Evolutionary conservation across 2,113 vertebrate genomes (phyloP).

Genomic region (Meriones unguiculatus): DNA sequence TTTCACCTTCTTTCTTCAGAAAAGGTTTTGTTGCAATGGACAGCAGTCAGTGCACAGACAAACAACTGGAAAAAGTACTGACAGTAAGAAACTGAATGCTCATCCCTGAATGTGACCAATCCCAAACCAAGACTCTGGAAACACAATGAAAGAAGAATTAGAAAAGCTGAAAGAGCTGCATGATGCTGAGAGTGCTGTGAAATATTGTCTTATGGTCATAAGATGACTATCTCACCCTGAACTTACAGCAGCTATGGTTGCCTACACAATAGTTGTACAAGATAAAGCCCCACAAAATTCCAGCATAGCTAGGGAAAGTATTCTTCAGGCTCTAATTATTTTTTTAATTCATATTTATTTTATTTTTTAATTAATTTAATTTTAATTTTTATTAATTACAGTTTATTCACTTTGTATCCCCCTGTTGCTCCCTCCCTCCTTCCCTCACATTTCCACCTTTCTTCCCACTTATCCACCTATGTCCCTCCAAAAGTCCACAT

Average conservation of each 20-base stretch:
- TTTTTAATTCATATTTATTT: too few relatives aligned
- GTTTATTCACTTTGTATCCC: too few relatives aligned
- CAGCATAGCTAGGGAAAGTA: background rate
- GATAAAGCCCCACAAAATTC: background rate
- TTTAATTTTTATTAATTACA: too few relatives aligned
- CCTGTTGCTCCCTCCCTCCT: too few relatives aligned
- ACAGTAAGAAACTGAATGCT: background rate
- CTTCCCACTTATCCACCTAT: too few relatives aligned
- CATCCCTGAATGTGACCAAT: background rate
- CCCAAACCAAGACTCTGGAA: background rate
- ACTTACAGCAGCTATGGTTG: background rate
- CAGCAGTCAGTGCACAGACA: background rate
- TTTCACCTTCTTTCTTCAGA: background rate
- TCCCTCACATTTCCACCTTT: too few relatives aligned
- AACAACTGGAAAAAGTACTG: background rate
- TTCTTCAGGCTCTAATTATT: background rate
- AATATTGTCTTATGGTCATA: background rate
- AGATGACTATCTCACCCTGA: background rate
- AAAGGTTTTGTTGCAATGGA: background rate
- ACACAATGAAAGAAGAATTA: background rate
- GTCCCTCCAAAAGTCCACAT: too few relatives aligned
- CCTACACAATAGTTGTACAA: background rate
- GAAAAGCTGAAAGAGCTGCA: background rate
- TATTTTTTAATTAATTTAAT: too few relatives aligned
- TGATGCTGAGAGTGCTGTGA: background rate